Evolutionary conservation across 37 sponge, comb jelly and placozoan species (phyloP).

Genomic region (Chondrosia reniformis): DNA sequence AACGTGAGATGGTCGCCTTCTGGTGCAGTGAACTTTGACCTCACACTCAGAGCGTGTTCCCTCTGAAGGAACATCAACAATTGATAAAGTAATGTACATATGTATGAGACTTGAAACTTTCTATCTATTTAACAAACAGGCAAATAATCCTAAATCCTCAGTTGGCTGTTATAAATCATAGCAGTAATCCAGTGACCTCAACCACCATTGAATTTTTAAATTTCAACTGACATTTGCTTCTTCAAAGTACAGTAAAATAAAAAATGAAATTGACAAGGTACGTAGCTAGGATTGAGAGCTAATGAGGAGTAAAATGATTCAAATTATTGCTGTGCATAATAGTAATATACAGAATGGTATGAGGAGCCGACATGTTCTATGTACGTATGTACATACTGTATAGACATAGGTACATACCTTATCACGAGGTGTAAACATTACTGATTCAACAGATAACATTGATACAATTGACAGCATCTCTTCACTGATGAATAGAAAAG

Average conservation of each 20-base stretch:
- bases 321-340: not conserved
- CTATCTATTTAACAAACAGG: too few species aligned
- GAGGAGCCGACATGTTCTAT: not conserved
- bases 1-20: constrained; percentile 90
- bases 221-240: too few species aligned
- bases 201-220: too few species aligned
- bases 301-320: too few species aligned
- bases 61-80: constrained; percentile 13
- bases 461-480: constrained; percentile 80
- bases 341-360: not conserved
- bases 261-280: not conserved
- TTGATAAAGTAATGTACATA: not conserved
- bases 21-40: constrained; percentile 59
- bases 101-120: not conserved
- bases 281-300: not conserved
- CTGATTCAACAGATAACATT: constrained; percentile 87
- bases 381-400: not conserved
- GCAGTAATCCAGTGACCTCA: too few species aligned
- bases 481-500: too few species aligned
- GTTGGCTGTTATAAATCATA: too few species aligned
- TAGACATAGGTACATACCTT: constrained; percentile 17
- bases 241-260: not conserved
- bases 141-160: too few species aligned
- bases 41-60: constrained; percentile 48
- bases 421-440: constrained; percentile 75